phyloP scores from a whole-genome alignment of 1,140 invertebrate genomes.

The Amyelois transitella region DNA sequence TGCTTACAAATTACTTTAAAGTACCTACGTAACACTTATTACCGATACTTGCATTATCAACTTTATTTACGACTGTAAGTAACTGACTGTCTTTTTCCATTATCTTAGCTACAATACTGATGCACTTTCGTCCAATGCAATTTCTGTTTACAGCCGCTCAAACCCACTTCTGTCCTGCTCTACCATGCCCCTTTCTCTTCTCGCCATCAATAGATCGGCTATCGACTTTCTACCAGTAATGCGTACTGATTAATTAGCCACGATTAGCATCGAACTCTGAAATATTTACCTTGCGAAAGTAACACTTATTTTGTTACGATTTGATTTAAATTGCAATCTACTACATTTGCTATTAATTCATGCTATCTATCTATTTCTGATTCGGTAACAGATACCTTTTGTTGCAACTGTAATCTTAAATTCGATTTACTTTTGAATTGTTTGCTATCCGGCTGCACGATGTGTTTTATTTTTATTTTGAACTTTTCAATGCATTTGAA shows the following conservation, averaged over 20 bases:
- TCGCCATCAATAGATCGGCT: slow-evolving; percentile 47
- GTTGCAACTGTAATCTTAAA: not conserved
- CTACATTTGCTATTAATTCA: not conserved
- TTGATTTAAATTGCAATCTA: slow-evolving; percentile 15
- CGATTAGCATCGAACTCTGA: slow-evolving; percentile 50
- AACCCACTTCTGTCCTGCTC: slow-evolving; percentile 54
- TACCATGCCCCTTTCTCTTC: slow-evolving; percentile 65
- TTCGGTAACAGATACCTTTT: not conserved
- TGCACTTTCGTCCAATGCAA: slow-evolving; percentile 12
- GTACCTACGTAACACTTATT: too few relatives aligned
- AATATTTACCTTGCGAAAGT: slow-evolving; percentile 38
- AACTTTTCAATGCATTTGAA: too few relatives aligned
- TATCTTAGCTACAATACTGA: not conserved
- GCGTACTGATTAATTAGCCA: slow-evolving; percentile 69
- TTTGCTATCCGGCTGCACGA: not conserved
- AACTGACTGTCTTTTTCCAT: too few relatives aligned
- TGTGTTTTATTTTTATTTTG: not conserved
- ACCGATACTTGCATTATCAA: not conserved
- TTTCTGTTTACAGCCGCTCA: slow-evolving; percentile 38
- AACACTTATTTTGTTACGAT: slow-evolving; percentile 23
- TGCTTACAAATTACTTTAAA: too few relatives aligned
- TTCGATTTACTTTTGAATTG: not conserved
- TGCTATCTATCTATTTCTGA: not conserved
- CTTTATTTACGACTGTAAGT: too few relatives aligned
- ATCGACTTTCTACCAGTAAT: slow-evolving; percentile 65